Evolutionary conservation across 2,113 vertebrate species (phyloP).

Genomic region (Rafetus swinhoei): DNA sequence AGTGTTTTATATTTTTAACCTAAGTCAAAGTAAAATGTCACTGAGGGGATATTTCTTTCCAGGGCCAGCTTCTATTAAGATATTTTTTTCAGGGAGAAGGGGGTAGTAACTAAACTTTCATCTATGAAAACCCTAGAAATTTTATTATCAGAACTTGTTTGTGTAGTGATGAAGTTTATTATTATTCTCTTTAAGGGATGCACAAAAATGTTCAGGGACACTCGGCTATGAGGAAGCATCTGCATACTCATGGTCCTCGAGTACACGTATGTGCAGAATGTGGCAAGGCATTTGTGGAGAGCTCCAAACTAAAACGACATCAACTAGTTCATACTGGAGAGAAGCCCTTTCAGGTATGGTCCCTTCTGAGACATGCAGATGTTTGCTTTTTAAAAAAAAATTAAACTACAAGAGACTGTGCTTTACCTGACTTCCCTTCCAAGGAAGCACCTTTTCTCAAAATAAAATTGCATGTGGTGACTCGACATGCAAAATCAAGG

Average conservation of each 20-base stretch:
- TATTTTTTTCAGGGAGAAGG: background rate
- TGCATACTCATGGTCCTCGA: constrained; percentile 96
- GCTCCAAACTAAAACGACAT: constrained; percentile 97
- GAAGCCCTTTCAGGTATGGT: constrained; percentile 95
- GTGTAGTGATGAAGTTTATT: constrained; percentile 61
- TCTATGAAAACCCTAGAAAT: background rate
- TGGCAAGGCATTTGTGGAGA: constrained; percentile 98
- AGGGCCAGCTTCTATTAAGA: background rate
- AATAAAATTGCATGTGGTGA: background rate
- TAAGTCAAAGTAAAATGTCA: background rate
- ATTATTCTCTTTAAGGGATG: constrained; percentile 88
- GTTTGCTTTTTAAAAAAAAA: background rate
- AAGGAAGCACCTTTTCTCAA: background rate
- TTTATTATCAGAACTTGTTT: constrained; percentile 1
- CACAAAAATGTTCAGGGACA: constrained; percentile 99
- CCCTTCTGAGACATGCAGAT: background rate
- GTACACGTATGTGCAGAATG: constrained; percentile 98
- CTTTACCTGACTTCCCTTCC: accelerated
- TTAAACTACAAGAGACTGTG: background rate
- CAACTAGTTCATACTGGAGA: constrained; percentile 99
- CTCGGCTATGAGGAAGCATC: constrained; percentile 98
- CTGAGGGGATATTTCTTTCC: background rate
- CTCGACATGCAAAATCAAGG: background rate
- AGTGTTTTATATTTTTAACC: background rate
- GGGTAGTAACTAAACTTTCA: background rate